Base-by-base conservation (phyloP, 2,888 invertebrate genomes). In the Serrognathus titanus region DNA sequence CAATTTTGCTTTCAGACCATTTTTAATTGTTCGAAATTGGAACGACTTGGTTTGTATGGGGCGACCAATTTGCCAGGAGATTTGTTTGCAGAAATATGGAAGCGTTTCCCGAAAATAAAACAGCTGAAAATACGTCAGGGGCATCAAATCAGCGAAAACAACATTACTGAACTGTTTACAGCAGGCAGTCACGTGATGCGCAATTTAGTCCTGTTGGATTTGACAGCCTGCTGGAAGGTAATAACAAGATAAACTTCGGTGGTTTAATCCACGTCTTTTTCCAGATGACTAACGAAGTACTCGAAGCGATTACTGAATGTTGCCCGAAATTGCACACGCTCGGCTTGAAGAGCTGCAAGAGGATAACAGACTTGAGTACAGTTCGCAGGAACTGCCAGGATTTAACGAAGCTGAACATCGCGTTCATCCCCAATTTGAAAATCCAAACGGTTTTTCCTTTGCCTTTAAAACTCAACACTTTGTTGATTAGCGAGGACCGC, bases 201-300 rank as follows among this genome's bases (percentile, higher is more conserved):
- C 38, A 59, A 68, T 45, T 49, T 70, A 36, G 51, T 41, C 12
- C 48, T 51, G 6, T 55, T 71, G 36, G 68, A 71, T 60, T 64
- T 71, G 13, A 62, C 65, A 11, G 66, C 64, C 36, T 69, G 69
- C 50, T 64, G 63, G 57, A 63, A 63, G 57, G 65, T 68, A 51
- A 51, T 50, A 43, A 8, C 24, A 31, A 31, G 6, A 31, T 31
- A 31, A 43, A 53, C 10, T 16, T 43, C 9, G 35, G n/a, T 38
- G 11, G 6, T 38, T 31, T 49, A 31, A 36, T 7, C 24, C 13
- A 4, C 38, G 31, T 37, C 0, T 8, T 52, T 16, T 16, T 45
- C 24, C 46, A 67, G 67, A 53, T 67, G 48, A 57, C 55, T 16
- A 63, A 67, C 48, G 41, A 40, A 39, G 64, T 62, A 47, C 39